phyloP scores from a whole-genome alignment of 2,113 vertebrate species.

The Sinocyclocheilus rhinocerous region DNA sequence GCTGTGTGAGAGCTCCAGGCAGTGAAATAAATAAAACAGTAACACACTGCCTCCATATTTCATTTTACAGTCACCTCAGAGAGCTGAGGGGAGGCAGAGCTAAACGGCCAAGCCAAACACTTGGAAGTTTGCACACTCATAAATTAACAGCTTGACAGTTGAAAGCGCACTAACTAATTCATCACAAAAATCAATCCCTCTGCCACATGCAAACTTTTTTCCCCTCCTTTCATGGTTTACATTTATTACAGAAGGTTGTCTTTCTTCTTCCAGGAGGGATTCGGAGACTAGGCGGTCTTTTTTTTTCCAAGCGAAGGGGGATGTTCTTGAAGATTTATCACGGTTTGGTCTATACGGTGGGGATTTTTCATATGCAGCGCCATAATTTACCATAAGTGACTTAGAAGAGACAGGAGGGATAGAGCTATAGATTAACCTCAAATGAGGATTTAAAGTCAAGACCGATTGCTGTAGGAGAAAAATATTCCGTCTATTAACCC shows the following conservation, averaged over 20 bases:
- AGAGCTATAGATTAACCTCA: conserved; percentile 38
- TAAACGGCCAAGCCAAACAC: conserved; percentile 79
- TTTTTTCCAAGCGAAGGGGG: conserved; percentile 13
- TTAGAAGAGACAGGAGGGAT: conserved; percentile 23
- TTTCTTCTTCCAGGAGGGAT: conserved; percentile 57
- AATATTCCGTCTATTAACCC: conserved; percentile 27
- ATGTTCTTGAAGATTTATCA: conserved; percentile 56
- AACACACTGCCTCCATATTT: conserved; percentile 74
- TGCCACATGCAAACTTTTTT: conserved; percentile 24
- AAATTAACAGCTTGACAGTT: conserved; percentile 80
- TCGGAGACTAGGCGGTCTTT: conserved; percentile 57
- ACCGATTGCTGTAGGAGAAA: conserved; percentile 11
- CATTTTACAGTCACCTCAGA: conserved; percentile 73
- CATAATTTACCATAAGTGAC: conserved; percentile 47
- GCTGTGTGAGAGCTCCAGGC: conserved; percentile 71
- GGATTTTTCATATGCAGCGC: conserved; percentile 12
- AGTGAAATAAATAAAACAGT: conserved; percentile 76
- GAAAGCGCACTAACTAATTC: conserved; percentile 82
- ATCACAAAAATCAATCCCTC: conserved; percentile 67
- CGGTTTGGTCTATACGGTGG: conserved; percentile 3
- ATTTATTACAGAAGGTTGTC: conserved; percentile 72
- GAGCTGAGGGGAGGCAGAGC: conserved; percentile 74
- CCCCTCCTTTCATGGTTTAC: conserved; percentile 61
- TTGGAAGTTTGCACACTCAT: conserved; percentile 77
- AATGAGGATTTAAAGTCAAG: conserved; percentile 27